Evolutionary conservation across 2,888 invertebrate species (phyloP), one percentile per base, ranked within the genome.

Genomic region (Uropetala carovei): DNA sequence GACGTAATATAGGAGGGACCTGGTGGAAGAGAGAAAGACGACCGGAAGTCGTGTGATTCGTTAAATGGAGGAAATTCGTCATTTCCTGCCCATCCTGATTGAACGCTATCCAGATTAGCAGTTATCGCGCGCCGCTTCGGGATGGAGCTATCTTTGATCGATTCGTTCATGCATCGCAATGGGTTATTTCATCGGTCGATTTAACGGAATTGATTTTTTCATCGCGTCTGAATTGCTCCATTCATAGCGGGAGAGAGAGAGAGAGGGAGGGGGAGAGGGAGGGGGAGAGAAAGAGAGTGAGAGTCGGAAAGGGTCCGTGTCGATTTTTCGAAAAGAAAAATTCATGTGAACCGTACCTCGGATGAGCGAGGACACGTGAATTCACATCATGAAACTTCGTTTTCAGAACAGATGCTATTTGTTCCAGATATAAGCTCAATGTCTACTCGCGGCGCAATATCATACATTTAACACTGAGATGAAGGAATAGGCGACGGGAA

Each of bases 61-160:
- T 89, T 89, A 89, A 89, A 89, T 89, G 89, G 68, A 89, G 89
- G 89, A 89, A 89, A 89, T 89, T 89, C 89, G 64, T 89, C 89
- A 89, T 89, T 64, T 89, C 89, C 89, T 89, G 89, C 59, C 89
- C 43, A 89, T 64, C 68, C 64, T 64, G 89, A 89, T 89, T 64
- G 89, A 89, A 60, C 89, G 30, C 64, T 64, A 64, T 89, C 89
- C 43, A 89, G 64, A 89, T 89, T 89, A 89, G 64, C 64, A 68
- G 89, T 89, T 89, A 89, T 89, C 89, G 89, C 89, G 89, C 89
- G 89, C 64, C 60, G 43, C n/a, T n/a, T 9, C 9, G 64, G 64
- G 89, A 89, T 89, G 18, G 89, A 89, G 89, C 89, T 43, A 89
- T 89, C 89, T 18, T 64, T 64, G 64, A 89, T 89, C 89, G 89